Evolutionary conservation across 2,888 invertebrate genomes (phyloP).

Genomic region (Amphipyra berbera): DNA sequence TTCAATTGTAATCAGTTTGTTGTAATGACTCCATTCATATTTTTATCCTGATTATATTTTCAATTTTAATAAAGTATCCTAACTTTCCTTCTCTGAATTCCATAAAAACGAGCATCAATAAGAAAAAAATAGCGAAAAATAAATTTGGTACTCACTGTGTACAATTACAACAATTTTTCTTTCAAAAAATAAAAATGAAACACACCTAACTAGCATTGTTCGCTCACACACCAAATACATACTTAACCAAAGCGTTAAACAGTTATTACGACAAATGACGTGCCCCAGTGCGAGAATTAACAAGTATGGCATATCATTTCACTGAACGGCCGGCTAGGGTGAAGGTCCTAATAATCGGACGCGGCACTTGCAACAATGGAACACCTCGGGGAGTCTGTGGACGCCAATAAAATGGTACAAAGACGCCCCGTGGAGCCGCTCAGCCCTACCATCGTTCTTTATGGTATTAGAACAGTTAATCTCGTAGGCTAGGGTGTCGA

Average conservation of each 20-base stretch:
- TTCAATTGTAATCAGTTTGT: too few relatives aligned
- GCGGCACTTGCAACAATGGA: constrained; percentile 65
- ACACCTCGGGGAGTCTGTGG: constrained; percentile 75
- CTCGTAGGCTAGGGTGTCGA: constrained; percentile 73
- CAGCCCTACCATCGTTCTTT: constrained; percentile 66
- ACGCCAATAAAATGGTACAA: constrained; percentile 81
- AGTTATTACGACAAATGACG: constrained; percentile 60
- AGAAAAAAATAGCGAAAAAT: too few relatives aligned
- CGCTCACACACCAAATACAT: not conserved
- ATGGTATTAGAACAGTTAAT: constrained; percentile 80
- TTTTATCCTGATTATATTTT: too few relatives aligned
- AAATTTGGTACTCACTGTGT: too few relatives aligned
- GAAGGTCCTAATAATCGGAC: constrained; percentile 64
- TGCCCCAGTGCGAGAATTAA: constrained; percentile 68
- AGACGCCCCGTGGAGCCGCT: constrained; percentile 71
- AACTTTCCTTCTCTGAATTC: too few relatives aligned
- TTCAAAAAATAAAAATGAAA: too few relatives aligned
- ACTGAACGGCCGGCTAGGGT: constrained; percentile 55
- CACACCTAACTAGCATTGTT: not conserved
- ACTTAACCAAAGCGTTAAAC: constrained; percentile 41
- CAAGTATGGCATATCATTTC: constrained; percentile 76
- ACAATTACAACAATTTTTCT: too few relatives aligned
- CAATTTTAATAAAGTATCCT: too few relatives aligned
- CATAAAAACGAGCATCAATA: too few relatives aligned
- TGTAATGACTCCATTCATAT: too few relatives aligned